Evolutionary conservation across 2,113 vertebrate genomes (phyloP), one percentile per base, ranked within the genome.

Genomic region (Dendropsophus ebraccatus): DNA sequence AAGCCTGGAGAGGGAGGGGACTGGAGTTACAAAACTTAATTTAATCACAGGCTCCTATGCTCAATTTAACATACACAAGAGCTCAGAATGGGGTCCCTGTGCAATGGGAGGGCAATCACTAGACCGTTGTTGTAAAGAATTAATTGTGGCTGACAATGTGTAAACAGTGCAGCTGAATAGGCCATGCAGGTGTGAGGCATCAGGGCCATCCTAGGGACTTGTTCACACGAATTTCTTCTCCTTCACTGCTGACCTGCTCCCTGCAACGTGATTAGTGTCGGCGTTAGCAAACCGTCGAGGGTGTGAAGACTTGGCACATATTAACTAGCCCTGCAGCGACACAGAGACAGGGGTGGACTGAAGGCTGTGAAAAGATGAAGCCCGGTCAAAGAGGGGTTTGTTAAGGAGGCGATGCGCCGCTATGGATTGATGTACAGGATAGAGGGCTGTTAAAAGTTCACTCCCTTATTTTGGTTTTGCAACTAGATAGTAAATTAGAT

Each of bases 31-130:
- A 93, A 91, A 93, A 93, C 89, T 94, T 94, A 91, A 93, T 94
- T 95, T 91, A 94, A 94, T 94, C 92, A 87, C 90, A 90, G 92
- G 87, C 90, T 90, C 92, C 90, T 91, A 94, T 91, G 95, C 94
- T 96, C 95, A 95, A 95, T 95, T 96, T 93, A 94, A 92, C 94
- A 94, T 91, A 93, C 94, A 95, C 93, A 95, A 95, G 93, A 90
- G 93, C 94, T 94, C 94, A 82, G 91, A 93, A 94, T 93, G 94
- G 93, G 94, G 94, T 93, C 93, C 90, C 92, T 90, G 91, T 91
- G 93, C 88, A 91, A 92, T 0, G 47, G 89, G 91, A 93, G 91
- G 93, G 92, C 91, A 92, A 90, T 92, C 92, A 92, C 91, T 91
- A 89, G 70, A 87, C 89, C 87, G 90, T 91, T 92, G 92, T 91